phyloP scores from a whole-genome alignment of 2,113 vertebrate genomes.

The Cyanistes caeruleus region DNA sequence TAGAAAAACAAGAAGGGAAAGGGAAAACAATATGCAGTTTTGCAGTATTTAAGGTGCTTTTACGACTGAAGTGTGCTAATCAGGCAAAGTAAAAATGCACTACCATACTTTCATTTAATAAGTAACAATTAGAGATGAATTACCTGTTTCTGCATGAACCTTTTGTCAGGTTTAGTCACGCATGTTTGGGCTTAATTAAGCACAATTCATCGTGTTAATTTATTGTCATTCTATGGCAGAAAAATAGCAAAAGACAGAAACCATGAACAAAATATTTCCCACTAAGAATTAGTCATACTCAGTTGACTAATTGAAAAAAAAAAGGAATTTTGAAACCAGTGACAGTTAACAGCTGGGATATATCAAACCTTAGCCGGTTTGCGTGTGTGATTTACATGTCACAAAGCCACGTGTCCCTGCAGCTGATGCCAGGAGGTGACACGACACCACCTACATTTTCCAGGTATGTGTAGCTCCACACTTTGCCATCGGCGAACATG shows the following conservation, averaged over 20 bases:
- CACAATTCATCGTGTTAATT: background rate
- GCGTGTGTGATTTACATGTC: rapidly evolving
- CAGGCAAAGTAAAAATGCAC: conserved; percentile 32
- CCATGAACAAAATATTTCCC: background rate
- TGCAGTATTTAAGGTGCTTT: background rate
- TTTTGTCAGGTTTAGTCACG: conserved; percentile 2
- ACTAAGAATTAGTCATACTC: background rate
- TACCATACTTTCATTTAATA: conserved; percentile 8
- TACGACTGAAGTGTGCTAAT: conserved; percentile 20
- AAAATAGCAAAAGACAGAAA: conserved; percentile 3
- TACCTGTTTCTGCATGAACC: background rate
- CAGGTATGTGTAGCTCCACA: conserved; percentile 98
- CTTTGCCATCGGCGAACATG: conserved; percentile 94
- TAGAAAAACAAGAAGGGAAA: background rate
- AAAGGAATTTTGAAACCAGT: background rate
- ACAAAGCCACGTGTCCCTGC: rapidly evolving
- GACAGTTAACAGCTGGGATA: background rate
- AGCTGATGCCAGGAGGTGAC: background rate
- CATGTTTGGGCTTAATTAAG: conserved; percentile 39
- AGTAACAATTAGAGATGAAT: conserved; percentile 21
- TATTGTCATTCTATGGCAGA: background rate
- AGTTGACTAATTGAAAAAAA: background rate
- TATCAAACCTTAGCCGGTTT: background rate
- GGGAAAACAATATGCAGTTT: background rate
- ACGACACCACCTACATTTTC: conserved; percentile 85